Conservation (phyloP, 2,888 invertebrate species). For the Watsonalla cultraria region DNA sequence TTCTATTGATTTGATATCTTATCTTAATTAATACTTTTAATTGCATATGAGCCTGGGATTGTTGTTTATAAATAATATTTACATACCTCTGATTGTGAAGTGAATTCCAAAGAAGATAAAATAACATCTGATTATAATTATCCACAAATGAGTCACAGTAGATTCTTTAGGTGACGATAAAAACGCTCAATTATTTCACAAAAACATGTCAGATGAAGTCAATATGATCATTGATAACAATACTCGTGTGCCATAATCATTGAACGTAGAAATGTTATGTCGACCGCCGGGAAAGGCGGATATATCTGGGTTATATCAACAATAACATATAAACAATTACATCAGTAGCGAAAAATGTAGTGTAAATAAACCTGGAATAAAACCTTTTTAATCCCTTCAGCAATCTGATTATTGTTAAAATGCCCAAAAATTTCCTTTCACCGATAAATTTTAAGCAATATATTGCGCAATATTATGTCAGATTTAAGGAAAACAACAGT, state of each 20-base stretch:
- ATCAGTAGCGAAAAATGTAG: no score
- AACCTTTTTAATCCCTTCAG: no score
- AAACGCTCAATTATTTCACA: conserved; percentile 37
- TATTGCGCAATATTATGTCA: no score
- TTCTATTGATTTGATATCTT: conserved; percentile 26
- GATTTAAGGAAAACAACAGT: no score
- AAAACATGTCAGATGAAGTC: conserved; percentile 44
- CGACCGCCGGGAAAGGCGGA: background rate
- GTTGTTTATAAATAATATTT: conserved; percentile 29
- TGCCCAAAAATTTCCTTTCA: no score
- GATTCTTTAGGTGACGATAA: conserved; percentile 33
- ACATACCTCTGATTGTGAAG: conserved; percentile 31
- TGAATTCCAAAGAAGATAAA: conserved; percentile 41
- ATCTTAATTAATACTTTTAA: conserved; percentile 20
- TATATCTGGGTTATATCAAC: no score
- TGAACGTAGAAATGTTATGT: conserved; percentile 1
- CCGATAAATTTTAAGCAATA: no score
- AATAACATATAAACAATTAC: no score
- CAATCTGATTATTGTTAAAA: no score
- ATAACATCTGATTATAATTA: conserved; percentile 30
- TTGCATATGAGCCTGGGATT: conserved; percentile 25
- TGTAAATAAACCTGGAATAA: no score
- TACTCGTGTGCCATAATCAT: conserved; percentile 16
- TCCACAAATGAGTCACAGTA: conserved; percentile 37
- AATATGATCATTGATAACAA: conserved; percentile 37